phyloP scores from a whole-genome alignment of 92 coral and sea anemone genomes.

The Epizoanthus scotinus region DNA sequence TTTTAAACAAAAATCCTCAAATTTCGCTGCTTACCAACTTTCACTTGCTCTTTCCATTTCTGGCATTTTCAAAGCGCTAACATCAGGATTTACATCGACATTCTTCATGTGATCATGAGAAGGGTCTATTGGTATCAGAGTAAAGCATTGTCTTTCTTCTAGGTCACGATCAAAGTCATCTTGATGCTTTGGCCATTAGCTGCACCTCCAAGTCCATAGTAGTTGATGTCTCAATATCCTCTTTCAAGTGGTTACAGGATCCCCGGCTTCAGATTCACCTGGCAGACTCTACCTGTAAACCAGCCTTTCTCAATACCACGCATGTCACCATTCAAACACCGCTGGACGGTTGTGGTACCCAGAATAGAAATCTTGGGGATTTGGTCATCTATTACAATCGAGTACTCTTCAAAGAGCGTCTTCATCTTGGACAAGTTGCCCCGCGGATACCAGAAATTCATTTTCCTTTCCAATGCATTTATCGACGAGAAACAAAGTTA shows the following conservation, averaged over 20 bases:
- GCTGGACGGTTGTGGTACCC: constrained; percentile 30
- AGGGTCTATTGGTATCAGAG: no score
- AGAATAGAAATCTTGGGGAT: constrained; percentile 19
- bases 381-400: constrained; percentile 32
- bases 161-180: constrained; percentile 12
- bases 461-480: constrained; percentile 36
- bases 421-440: constrained; percentile 1
- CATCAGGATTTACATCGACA: no score
- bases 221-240: constrained; percentile 7
- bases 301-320: constrained; percentile 19
- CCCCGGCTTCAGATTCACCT: constrained; percentile 32
- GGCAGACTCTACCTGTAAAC: constrained; percentile 19
- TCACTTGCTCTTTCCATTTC: no score
- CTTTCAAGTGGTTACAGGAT: constrained; percentile 2
- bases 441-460: constrained; percentile 19
- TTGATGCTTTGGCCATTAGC: background rate
- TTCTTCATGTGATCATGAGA: no score
- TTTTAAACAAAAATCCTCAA: no score
- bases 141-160: background rate
- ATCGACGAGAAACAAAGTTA: constrained; percentile 18
- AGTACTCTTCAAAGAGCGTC: constrained; percentile 24
- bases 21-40: no score
- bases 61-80: no score
- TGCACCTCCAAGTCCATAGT: constrained; percentile 4
- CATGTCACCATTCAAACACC: constrained; percentile 15